phyloP scores from a whole-genome alignment of 2,888 invertebrate species.

The Lasioglossum morio region DNA sequence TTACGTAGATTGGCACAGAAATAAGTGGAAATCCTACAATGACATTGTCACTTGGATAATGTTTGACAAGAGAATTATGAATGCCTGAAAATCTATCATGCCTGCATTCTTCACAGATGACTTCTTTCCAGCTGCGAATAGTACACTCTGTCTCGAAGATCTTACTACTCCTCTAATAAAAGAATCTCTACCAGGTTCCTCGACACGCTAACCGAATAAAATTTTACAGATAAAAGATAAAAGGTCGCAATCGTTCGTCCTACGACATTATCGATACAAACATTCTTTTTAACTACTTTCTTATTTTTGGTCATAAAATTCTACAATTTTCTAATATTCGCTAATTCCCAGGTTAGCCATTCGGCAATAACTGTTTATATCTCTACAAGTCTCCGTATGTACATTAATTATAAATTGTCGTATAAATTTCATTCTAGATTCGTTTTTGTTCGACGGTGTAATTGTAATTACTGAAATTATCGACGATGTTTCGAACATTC shows the following conservation, averaged over 20 bases:
- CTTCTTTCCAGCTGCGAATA: not conserved
- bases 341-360: not conserved
- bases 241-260: not conserved
- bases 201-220: conserved; percentile 50
- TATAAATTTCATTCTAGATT: conserved; percentile 13
- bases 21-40: not conserved
- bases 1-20: not conserved
- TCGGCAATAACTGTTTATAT: not conserved
- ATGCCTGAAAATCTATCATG: not conserved
- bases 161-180: conserved; percentile 43
- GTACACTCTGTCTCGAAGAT: conserved; percentile 67
- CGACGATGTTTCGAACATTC: not conserved
- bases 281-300: not conserved
- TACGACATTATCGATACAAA: not conserved
- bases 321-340: not conserved
- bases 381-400: not conserved
- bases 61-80: not conserved
- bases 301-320: not conserved
- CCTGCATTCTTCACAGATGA: not conserved
- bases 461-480: not conserved
- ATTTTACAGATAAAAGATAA: conserved; percentile 6
- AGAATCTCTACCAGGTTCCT: conserved; percentile 55
- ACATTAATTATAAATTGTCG: not conserved
- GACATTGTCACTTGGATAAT: not conserved
- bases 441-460: not conserved